Evolutionary conservation across 2,888 invertebrate genomes (phyloP).

Genomic region (Himalopsyche kuldschensis): DNA sequence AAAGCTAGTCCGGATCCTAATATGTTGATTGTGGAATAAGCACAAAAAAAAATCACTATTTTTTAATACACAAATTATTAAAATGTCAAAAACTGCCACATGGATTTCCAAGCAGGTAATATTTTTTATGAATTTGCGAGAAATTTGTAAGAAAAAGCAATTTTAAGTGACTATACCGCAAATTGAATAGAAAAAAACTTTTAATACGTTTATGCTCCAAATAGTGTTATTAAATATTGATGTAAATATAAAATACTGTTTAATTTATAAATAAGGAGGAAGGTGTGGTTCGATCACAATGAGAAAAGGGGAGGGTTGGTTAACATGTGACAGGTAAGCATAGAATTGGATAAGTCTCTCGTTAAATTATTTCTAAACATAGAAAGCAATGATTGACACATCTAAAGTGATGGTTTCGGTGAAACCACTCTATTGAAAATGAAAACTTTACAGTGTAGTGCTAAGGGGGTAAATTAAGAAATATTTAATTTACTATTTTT

Average conservation of each 20-base stretch:
- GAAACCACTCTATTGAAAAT: neutral
- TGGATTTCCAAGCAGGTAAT: too few relatives aligned
- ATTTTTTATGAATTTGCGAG: too few relatives aligned
- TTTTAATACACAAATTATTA: too few relatives aligned
- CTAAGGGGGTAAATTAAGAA: neutral
- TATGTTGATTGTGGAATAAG: too few relatives aligned
- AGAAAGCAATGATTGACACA: neutral
- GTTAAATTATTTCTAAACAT: neutral
- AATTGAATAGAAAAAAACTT: too few relatives aligned
- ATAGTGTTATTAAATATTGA: too few relatives aligned
- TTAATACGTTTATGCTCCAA: too few relatives aligned
- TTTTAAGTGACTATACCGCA: too few relatives aligned
- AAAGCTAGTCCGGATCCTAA: too few relatives aligned
- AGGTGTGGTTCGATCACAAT: neutral
- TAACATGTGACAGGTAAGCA: neutral
- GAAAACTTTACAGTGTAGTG: neutral
- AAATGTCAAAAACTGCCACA: too few relatives aligned
- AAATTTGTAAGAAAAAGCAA: too few relatives aligned
- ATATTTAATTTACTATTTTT: neutral
- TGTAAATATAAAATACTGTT: neutral
- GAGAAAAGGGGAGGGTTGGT: neutral
- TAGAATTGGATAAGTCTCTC: neutral
- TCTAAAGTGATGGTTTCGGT: neutral
- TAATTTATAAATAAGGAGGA: neutral
- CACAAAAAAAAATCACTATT: too few relatives aligned